Evolutionary conservation across 2,888 invertebrate species (phyloP).

Genomic region (Philereme transversata): DNA sequence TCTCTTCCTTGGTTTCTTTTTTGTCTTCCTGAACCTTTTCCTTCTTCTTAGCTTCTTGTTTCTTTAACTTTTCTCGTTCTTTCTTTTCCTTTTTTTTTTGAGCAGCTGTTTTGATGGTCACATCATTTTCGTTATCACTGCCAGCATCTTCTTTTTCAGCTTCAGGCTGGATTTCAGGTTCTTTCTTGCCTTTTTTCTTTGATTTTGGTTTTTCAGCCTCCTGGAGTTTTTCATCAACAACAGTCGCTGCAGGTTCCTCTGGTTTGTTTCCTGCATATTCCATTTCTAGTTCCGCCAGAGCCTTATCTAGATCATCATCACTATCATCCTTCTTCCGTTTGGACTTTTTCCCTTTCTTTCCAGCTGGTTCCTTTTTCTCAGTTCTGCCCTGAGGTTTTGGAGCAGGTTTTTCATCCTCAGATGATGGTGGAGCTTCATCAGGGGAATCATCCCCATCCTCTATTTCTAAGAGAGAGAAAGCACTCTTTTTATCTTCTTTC

Average conservation of each 20-base stretch:
- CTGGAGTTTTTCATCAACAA: slow-evolving; percentile 65
- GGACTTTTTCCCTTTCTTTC: slow-evolving; percentile 89
- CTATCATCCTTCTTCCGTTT: slow-evolving; percentile 90
- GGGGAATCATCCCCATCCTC: slow-evolving; percentile 84
- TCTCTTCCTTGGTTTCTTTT: slow-evolving; percentile 56
- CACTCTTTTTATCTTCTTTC: slow-evolving; percentile 81
- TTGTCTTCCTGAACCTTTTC: slow-evolving; percentile 66
- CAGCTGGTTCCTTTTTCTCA: slow-evolving; percentile 76
- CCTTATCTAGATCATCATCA: slow-evolving; percentile 92
- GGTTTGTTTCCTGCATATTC: slow-evolving; percentile 81
- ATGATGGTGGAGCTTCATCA: slow-evolving; percentile 71
- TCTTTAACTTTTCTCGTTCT: slow-evolving; percentile 90
- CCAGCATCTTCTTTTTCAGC: slow-evolving; percentile 63
- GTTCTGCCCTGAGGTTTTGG: slow-evolving; percentile 62
- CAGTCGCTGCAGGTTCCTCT: slow-evolving; percentile 47
- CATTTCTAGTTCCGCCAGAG: slow-evolving; percentile 91
- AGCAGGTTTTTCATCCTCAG: slow-evolving; percentile 72
- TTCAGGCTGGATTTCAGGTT: slow-evolving; percentile 53
- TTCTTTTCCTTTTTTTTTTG: slow-evolving; percentile 96
- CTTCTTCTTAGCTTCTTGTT: slow-evolving; percentile 87
- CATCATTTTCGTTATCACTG: slow-evolving; percentile 82
- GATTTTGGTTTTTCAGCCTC: slow-evolving; percentile 71
- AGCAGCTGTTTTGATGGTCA: slow-evolving; percentile 90
- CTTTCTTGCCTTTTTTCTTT: slow-evolving; percentile 74
- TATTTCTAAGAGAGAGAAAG: slow-evolving; percentile 87